Evolutionary conservation across 35 echinoderm and acorn worm genomes (phyloP).

Genomic region (Ptychodera flava): DNA sequence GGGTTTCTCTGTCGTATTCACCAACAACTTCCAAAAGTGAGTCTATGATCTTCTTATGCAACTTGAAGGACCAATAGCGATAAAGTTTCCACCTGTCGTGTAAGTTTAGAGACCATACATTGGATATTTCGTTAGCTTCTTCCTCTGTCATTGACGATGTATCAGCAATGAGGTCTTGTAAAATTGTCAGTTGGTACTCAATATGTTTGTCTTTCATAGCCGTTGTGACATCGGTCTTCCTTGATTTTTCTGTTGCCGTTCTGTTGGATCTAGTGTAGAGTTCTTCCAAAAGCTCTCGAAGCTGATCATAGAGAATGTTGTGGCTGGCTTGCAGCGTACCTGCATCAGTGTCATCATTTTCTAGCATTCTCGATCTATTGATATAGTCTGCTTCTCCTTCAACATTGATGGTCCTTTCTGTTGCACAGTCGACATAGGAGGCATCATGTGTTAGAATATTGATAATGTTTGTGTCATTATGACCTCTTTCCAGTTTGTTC

Average conservation of each 20-base stretch:
- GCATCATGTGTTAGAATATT: too few species aligned
- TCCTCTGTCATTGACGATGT: conserved; percentile 23
- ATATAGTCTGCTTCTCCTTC: conserved; percentile 22
- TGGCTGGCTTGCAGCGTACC: conserved; percentile 1
- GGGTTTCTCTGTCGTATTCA: conserved; percentile 28
- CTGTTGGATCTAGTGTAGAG: not conserved
- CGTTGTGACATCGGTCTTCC: not conserved
- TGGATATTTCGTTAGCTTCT: not conserved
- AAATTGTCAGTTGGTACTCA: conserved; percentile 3
- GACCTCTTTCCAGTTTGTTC: too few species aligned
- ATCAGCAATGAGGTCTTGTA: not conserved
- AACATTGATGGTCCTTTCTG: too few species aligned
- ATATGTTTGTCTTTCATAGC: not conserved
- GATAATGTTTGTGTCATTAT: too few species aligned
- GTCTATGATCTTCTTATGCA: not conserved
- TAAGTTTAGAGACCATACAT: conserved; percentile 39
- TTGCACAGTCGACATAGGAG: too few species aligned
- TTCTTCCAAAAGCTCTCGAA: not conserved
- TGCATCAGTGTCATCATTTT: conserved; percentile 13
- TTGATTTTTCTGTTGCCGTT: not conserved
- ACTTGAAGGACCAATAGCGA: conserved; percentile 50
- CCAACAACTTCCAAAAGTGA: conserved; percentile 14
- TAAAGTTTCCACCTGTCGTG: conserved; percentile 69
- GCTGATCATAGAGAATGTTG: not conserved
- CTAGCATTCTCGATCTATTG: conserved; percentile 17